These are phyloP conservation scores for Colletes collaris DNA, from an alignment of 2,888 invertebrate genomes.

Conservation along the genomic window DNA sequence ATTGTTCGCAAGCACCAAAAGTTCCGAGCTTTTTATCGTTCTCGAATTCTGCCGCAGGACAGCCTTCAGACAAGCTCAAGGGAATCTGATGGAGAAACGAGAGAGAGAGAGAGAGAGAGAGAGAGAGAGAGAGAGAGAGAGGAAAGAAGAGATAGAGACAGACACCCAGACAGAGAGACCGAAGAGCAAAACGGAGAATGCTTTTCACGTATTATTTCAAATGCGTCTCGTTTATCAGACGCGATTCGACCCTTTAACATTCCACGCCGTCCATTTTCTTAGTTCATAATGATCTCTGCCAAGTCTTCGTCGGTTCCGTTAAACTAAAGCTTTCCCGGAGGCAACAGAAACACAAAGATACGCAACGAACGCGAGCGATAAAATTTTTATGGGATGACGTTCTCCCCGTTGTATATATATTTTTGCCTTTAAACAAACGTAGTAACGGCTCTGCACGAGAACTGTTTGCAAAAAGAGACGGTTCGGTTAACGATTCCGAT, in stretches of 20 bases:
- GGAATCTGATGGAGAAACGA: not conserved
- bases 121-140: not conserved
- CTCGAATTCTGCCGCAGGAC: slow-evolving; percentile 54
- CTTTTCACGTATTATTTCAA: slow-evolving; percentile 45
- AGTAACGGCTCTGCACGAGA: too few relatives aligned
- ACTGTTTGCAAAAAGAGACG: too few relatives aligned
- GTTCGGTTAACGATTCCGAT: too few relatives aligned
- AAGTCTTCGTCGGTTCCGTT: slow-evolving; percentile 5
- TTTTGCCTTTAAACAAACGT: too few relatives aligned
- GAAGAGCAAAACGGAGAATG: slow-evolving; percentile 24
- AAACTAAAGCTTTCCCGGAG: not conserved
- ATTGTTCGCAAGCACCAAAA: slow-evolving; percentile 61
- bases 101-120: not conserved
- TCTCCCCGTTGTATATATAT: not conserved
- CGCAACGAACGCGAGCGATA: slow-evolving; percentile 24
- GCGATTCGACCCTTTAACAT: slow-evolving; percentile 40
- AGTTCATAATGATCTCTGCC: slow-evolving; percentile 48
- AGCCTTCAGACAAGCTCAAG: slow-evolving; percentile 38
- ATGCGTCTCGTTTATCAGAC: slow-evolving; percentile 49
- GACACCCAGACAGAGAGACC: not conserved
- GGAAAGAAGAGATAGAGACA: not conserved
- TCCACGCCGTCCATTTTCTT: slow-evolving; percentile 38
- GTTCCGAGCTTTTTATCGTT: slow-evolving; percentile 63
- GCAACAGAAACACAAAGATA: slow-evolving; percentile 25
- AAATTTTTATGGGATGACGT: slow-evolving; percentile 34